A percentile compares a stretch with the other conserved stretches of the same genome.
phyloP scores from a whole-genome alignment of 2,888 invertebrate species.

The Lucinisca nassula region DNA sequence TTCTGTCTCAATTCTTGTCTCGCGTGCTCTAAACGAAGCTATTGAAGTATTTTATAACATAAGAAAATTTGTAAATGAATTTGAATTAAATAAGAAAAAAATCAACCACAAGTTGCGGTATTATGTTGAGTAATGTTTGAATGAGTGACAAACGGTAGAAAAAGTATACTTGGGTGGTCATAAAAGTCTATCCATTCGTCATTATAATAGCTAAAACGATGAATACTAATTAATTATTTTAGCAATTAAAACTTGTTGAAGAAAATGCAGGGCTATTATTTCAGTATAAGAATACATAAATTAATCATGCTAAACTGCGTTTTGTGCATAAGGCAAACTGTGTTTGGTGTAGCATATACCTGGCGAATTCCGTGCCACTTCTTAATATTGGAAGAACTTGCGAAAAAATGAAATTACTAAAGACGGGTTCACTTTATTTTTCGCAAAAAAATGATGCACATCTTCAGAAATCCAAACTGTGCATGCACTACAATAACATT shows the following conservation, averaged over 20 bases:
- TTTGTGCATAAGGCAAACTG: no score
- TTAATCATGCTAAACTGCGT: no score
- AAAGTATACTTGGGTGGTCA: not conserved
- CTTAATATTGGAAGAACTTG: no score
- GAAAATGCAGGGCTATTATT: no score
- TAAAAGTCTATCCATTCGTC: not conserved
- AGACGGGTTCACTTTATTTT: no score
- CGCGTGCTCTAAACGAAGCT: not conserved
- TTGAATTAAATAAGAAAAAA: not conserved
- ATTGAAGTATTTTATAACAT: not conserved
- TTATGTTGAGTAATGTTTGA: not conserved
- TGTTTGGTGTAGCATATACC: no score
- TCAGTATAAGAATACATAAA: no score
- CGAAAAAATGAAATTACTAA: no score
- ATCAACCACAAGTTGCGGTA: not conserved
- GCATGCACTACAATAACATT: no score
- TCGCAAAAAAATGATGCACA: no score
- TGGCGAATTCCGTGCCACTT: no score
- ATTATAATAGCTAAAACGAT: not conserved
- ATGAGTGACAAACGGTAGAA: not conserved
- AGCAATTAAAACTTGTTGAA: not conserved
- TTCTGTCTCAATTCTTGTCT: slow-evolving; percentile 19
- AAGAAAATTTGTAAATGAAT: not conserved
- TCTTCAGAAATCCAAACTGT: no score
- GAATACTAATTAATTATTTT: not conserved